Evolutionary conservation across 2,113 vertebrate species (phyloP), one percentile per base, ranked within the genome.

Genomic region (Pelvicachromis taeniatus): DNA sequence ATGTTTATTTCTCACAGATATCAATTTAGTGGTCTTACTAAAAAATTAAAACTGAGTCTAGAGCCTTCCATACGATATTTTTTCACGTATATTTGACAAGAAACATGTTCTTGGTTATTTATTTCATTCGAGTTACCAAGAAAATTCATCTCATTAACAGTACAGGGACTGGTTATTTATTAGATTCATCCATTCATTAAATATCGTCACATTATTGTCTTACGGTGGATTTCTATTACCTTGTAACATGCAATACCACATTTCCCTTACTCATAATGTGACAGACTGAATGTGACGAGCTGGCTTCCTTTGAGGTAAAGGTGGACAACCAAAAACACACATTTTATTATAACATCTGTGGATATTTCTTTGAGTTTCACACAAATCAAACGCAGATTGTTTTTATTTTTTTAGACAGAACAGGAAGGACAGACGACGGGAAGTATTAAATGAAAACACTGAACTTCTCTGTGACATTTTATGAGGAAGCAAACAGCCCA

Each of bases 401-500:
- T 59, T 31, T 7, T 2, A 14, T 4, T 56, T 82, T 82, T 59
- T 75, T n/a, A 17, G 52, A 50, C n/a, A 87, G 81, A 93, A 87
- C 54, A 77, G 48, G 82, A 90, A 87, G 65, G 77, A 77, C 82
- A 9, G 14, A 82, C 9, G 48, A 14, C 35, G n/a, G 81, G 86
- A 85, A 89, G 80, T 83, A 65, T 83, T 80, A 8, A 29, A 17
- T 78, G 6, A 82, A 86, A 83, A 80, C 23, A 65, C 50, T 86
- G 65, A 88, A 85, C 70, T 83, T 86, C 70, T 90, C 68, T n/a
- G 50, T 81, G 53, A 10, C 50, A 35, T 54, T 59, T 83, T 12
- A 87, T 55, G 84, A 90, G 92, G 92, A 92, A 92, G 85, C 58
- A 38, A 38, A 50, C 45, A 21, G 16, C 19, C 6, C 0, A 0